These are phyloP conservation scores for Alaudala cheleensis DNA, from an alignment of 2,113 vertebrate species.

Conservation along the genomic window DNA sequence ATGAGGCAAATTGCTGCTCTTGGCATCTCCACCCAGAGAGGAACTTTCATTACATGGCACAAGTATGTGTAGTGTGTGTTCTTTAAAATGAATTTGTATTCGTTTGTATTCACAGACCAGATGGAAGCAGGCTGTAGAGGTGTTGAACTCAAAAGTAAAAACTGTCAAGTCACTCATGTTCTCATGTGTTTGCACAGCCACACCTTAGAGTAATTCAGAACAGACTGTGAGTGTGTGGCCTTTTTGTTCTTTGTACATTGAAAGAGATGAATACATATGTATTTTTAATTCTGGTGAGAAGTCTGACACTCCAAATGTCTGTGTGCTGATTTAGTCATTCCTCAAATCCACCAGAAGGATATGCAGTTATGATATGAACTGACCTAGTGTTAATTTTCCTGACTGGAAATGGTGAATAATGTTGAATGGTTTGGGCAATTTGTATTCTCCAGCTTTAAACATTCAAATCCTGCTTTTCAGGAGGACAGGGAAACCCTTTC, in stretches of 20 bases:
- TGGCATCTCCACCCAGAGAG: constrained; percentile 92
- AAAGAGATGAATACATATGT: rapidly evolving
- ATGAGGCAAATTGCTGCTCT: constrained; percentile 88
- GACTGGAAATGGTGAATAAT: not conserved
- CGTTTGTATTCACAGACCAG: not conserved
- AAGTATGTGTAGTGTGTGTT: constrained; percentile 68
- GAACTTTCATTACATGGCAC: constrained; percentile 94
- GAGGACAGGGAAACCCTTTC: constrained; percentile 89
- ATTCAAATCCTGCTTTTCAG: constrained; percentile 71
- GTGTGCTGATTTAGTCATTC: not conserved
- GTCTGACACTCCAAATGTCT: not conserved
- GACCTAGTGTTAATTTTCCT: not conserved
- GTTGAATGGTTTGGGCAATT: not conserved
- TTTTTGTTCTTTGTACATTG: not conserved
- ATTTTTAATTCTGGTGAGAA: not conserved
- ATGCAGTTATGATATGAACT: not conserved
- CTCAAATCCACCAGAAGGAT: not conserved
- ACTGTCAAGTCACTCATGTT: not conserved
- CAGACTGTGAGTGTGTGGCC: not conserved
- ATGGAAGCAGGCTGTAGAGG: not conserved
- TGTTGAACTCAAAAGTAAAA: not conserved
- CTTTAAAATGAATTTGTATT: not conserved
- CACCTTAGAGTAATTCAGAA: not conserved
- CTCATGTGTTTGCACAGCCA: not conserved
- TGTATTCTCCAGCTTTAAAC: not conserved